These are phyloP conservation scores for Danio jaintianensis DNA, from an alignment of 2,797 vertebrate genomes.

Conservation along the genomic window DNA sequence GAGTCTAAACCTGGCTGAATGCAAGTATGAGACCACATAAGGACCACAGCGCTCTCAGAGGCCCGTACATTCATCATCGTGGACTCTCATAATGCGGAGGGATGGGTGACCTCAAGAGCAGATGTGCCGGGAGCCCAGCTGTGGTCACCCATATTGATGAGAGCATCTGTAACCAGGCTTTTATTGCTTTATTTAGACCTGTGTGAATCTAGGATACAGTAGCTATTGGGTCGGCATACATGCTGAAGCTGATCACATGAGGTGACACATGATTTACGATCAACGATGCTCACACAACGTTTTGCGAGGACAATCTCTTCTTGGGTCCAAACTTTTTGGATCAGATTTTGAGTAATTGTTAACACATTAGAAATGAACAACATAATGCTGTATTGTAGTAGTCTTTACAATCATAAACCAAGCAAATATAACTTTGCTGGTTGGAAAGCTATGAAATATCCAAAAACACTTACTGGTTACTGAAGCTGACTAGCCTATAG, in stretches of 20 bases:
- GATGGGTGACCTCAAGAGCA: constrained; percentile 79
- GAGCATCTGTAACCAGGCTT: constrained; percentile 59
- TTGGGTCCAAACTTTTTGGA: background rate
- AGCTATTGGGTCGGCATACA: constrained; percentile 17
- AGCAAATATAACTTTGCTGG: background rate
- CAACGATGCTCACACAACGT: background rate
- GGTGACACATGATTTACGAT: background rate
- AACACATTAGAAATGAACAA: background rate
- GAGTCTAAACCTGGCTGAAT: constrained; percentile 40
- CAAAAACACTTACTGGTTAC: background rate
- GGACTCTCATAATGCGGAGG: constrained; percentile 74
- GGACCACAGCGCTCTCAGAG: constrained; percentile 67
- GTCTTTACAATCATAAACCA: background rate
- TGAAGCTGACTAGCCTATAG: background rate
- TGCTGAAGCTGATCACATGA: constrained; percentile 20
- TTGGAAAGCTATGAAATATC: background rate
- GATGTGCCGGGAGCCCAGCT: constrained; percentile 72
- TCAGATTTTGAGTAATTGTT: background rate
- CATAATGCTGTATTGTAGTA: background rate
- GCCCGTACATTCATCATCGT: constrained; percentile 77
- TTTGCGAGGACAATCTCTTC: background rate
- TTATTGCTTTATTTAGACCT: constrained; percentile 63
- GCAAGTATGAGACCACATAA: constrained; percentile 68
- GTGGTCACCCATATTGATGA: constrained; percentile 58
- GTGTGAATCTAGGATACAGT: constrained; percentile 53